Conservation (phyloP, 2,113 vertebrate genomes). For the Barbus barbus region DNA sequence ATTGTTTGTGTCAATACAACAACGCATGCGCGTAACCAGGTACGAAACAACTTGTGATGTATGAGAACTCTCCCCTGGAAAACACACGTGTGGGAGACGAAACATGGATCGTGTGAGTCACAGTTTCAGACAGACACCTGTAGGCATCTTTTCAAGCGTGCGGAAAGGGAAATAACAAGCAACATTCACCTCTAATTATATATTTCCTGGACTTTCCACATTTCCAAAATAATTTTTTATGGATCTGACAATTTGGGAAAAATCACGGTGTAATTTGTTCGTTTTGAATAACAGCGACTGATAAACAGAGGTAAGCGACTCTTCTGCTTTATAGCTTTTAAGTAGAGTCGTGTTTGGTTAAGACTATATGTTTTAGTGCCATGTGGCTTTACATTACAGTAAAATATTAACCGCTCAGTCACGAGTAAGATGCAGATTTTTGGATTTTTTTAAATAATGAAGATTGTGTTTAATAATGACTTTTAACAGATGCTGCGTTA, state of each 20-base stretch:
- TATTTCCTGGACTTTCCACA: background rate
- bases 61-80: slow-evolving; percentile 25
- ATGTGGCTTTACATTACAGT: background rate
- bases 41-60: background rate
- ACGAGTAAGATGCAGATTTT: background rate
- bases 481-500: background rate
- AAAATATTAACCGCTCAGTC: background rate
- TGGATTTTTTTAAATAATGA: background rate
- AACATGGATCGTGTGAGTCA: slow-evolving; percentile 49
- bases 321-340: background rate
- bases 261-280: background rate
- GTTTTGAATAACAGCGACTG: background rate
- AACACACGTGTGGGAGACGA: slow-evolving; percentile 19
- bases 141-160: slow-evolving; percentile 9
- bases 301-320: slow-evolving; percentile 22
- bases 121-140: background rate
- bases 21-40: slow-evolving; percentile 50
- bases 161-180: slow-evolving; percentile 36
- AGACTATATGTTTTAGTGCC: background rate
- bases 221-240: slow-evolving; percentile 10
- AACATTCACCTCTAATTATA: background rate
- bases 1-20: background rate
- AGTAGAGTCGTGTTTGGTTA: background rate
- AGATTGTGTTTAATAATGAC: background rate
- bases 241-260: slow-evolving; percentile 31